These are phyloP conservation scores for Apodemia hepburni DNA, from an alignment of 2,888 invertebrate genomes.

Conservation along the genomic window DNA sequence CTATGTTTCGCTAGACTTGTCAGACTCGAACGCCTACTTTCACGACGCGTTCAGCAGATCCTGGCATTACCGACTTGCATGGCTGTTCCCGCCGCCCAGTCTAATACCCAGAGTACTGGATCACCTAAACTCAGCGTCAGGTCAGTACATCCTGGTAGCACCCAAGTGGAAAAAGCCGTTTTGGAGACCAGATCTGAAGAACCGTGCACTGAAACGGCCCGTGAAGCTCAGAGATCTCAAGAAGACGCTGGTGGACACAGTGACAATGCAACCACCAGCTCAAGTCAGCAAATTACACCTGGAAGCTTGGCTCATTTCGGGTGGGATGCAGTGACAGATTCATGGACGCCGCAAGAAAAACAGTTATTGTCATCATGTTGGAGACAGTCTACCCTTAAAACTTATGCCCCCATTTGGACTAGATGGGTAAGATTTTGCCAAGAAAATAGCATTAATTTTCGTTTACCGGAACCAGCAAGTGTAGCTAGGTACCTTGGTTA, in stretches of 20 bases:
- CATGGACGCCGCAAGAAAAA: slow-evolving; percentile 24
- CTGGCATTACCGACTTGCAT: slow-evolving; percentile 27
- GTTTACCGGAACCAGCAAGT: slow-evolving; percentile 1
- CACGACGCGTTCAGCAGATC: slow-evolving; percentile 32
- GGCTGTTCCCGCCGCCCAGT: slow-evolving; percentile 28
- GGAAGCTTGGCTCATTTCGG: slow-evolving; percentile 29
- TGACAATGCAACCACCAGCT: slow-evolving; percentile 21
- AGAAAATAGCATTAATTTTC: slow-evolving; percentile 17
- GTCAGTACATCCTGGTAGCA: slow-evolving; percentile 24
- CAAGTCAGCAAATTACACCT: slow-evolving; percentile 24
- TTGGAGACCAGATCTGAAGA: slow-evolving; percentile 24
- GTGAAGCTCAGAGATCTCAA: slow-evolving; percentile 17
- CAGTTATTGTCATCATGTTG: slow-evolving; percentile 24
- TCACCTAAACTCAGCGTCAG: slow-evolving; percentile 22
- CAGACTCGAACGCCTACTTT: slow-evolving; percentile 30
- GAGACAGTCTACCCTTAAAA: slow-evolving; percentile 27
- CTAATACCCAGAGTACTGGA: slow-evolving; percentile 26
- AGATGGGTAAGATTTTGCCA: slow-evolving; percentile 26
- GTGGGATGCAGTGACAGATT: slow-evolving; percentile 24
- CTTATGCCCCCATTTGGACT: slow-evolving; percentile 26
- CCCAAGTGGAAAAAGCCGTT: slow-evolving; percentile 27
- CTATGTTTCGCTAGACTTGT: slow-evolving; percentile 30
- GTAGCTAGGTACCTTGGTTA: slow-evolving; percentile 29
- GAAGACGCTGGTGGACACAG: slow-evolving; percentile 15
- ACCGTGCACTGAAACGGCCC: slow-evolving; percentile 18